These are phyloP conservation scores for Homarus americanus DNA, from an alignment of 1,140 invertebrate species.

Conservation along the genomic window DNA sequence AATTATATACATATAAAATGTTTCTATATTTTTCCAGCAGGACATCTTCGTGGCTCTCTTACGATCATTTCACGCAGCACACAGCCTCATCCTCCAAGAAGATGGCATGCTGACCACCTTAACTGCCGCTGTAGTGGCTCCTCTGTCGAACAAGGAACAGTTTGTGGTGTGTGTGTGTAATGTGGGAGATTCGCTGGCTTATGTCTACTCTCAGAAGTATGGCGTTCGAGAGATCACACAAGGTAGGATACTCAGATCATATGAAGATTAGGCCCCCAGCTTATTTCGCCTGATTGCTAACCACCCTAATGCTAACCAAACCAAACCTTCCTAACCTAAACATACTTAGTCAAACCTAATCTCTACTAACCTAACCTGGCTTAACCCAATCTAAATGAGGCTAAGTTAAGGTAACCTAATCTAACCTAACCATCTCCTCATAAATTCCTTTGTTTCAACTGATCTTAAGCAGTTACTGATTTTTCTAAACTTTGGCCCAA, in stretches of 20 bases:
- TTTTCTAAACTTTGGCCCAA: too few species aligned
- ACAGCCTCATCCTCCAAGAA: conserved; percentile 91
- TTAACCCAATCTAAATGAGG: too few species aligned
- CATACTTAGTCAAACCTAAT: too few species aligned
- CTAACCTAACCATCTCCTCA: too few species aligned
- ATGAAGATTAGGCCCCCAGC: too few species aligned
- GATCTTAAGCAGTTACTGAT: too few species aligned
- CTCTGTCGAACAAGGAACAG: conserved; percentile 79
- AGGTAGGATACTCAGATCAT: conserved; percentile 78
- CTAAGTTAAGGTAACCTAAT: too few species aligned
- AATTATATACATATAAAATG: neutral
- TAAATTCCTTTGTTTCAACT: too few species aligned
- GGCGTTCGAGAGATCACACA: conserved; percentile 87
- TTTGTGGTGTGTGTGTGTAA: conserved; percentile 94
- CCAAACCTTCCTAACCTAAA: too few species aligned
- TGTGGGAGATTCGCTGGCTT: conserved; percentile 93
- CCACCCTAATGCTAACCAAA: too few species aligned
- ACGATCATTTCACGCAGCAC: conserved; percentile 91
- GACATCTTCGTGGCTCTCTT: conserved; percentile 90
- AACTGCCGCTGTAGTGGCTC: conserved; percentile 88
- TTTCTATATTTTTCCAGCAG: conserved; percentile 78
- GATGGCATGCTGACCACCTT: conserved; percentile 92
- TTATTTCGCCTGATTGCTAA: too few species aligned
- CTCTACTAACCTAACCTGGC: too few species aligned
- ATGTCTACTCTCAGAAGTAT: conserved; percentile 88